phyloP scores from a whole-genome alignment of 2,888 invertebrate genomes.

The Monochamus alternatus region DNA sequence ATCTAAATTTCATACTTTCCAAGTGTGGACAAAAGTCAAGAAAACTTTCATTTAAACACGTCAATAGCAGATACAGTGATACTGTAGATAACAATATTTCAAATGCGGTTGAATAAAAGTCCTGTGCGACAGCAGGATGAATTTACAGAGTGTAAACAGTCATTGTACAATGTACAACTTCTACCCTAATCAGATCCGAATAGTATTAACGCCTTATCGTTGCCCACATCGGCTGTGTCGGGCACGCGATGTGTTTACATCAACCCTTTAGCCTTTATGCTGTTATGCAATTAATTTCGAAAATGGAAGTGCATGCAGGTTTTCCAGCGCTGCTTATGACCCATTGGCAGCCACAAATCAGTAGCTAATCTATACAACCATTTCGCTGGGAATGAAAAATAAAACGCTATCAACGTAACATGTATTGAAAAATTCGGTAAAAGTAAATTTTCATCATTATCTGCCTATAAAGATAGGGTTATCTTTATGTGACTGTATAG shows the following conservation, averaged over 20 bases:
- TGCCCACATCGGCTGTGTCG: slow-evolving; percentile 51
- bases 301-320: slow-evolving; percentile 55
- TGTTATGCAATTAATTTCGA: slow-evolving; percentile 58
- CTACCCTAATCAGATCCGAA: slow-evolving; percentile 61
- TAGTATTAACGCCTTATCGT: slow-evolving; percentile 61
- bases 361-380: slow-evolving; percentile 47
- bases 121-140: slow-evolving; percentile 26
- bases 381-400: slow-evolving; percentile 22
- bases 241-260: slow-evolving; percentile 56
- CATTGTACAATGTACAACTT: slow-evolving; percentile 46
- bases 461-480: slow-evolving; percentile 29
- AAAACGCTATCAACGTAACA: slow-evolving; percentile 20
- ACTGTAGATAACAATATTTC: neutral
- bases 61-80: no score
- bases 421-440: slow-evolving; percentile 35
- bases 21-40: no score
- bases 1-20: no score
- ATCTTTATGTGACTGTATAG: slow-evolving; percentile 28
- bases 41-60: no score
- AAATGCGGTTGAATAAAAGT: slow-evolving; percentile 34
- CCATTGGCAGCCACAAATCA: slow-evolving; percentile 53
- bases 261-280: slow-evolving; percentile 58
- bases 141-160: slow-evolving; percentile 36
- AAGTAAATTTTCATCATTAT: slow-evolving; percentile 32
- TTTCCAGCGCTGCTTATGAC: slow-evolving; percentile 55